These are phyloP conservation scores for Esperia sulphurella DNA, from an alignment of 2,888 invertebrate species.

Conservation along the genomic window DNA sequence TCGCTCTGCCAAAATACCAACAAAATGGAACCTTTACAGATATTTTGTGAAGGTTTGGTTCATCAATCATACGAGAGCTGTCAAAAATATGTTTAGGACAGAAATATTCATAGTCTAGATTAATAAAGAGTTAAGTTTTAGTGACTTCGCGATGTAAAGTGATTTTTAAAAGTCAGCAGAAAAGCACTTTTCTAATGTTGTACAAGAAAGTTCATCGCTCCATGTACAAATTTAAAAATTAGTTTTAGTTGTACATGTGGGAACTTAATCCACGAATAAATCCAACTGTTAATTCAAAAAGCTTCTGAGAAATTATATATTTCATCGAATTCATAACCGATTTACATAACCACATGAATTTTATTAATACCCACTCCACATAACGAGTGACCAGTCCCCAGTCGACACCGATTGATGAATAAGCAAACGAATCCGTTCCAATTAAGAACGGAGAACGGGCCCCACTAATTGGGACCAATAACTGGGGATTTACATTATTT, in stretches of 20 bases:
- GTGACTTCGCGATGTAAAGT: not conserved
- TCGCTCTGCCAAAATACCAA: not conserved
- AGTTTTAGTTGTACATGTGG: too few species aligned
- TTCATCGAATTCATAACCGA: too few species aligned
- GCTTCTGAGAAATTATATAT: too few species aligned
- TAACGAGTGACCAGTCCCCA: not conserved
- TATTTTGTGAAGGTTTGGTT: not conserved
- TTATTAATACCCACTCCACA: not conserved
- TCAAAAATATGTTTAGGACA: not conserved
- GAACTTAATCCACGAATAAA: too few species aligned
- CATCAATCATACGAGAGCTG: not conserved
- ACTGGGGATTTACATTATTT: slow-evolving; percentile 2
- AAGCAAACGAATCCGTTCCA: slow-evolving; percentile 15
- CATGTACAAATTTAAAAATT: too few species aligned
- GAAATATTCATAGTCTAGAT: not conserved
- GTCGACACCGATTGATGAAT: slow-evolving; percentile 17
- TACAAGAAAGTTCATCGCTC: too few species aligned
- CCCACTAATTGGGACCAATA: slow-evolving; percentile 11
- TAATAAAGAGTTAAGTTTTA: not conserved
- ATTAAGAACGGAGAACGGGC: slow-evolving; percentile 10
- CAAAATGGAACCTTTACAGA: not conserved
- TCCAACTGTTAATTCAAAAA: too few species aligned
- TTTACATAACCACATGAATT: not conserved
- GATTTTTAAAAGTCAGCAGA: too few species aligned
- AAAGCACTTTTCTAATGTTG: too few species aligned